Base-by-base conservation (phyloP, 2,888 invertebrate genomes). In the Orchesellides sinensis region DNA sequence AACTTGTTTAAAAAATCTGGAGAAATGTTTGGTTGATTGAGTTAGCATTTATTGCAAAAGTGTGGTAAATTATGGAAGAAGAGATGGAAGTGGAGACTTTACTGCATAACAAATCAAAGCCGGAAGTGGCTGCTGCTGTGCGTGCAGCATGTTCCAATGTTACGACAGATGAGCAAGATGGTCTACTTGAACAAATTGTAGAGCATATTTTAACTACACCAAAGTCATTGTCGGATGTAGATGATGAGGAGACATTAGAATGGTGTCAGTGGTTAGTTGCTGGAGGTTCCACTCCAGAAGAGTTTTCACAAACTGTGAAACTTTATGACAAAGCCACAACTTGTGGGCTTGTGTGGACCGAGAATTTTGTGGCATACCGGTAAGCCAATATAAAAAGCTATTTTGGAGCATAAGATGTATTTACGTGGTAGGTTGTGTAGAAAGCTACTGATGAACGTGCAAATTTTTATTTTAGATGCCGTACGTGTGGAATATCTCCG, bases 301-400 rank as follows among this genome's bases (percentile, higher is more conserved):
- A 97, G 90, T 98, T 97, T 91, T 94, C 95, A 52, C 94, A 94
- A 90, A 95, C 95, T 91, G 98, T 98, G 85, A 93, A 95, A 86
- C 93, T 94, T 85, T 98, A 96, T 91, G 98, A 98, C 92, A 97
- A 96, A 91, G 96, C 98, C 88, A 96, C 96, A 84, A 98, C 96
- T 88, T 99, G 99, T 91, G 98, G 98, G 12, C 92, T 98, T 61
- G 99, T 99, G 69, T 99, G 99, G 99, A 98, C 98, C 69, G 97
- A 98, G 65, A 97, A 98, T 90, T 83, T 81, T 78, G 73, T 83
- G 3, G 85, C 92, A 0, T 93, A 92, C 89, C 90, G 93, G 47
- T 80, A 68, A 59, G 75, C n/a, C 17, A 14, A 25, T 27, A 5
- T 23, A 10, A 32, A 61, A 29, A n/a, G n/a, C n/a, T 35, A 3